Evolutionary conservation across 2,888 invertebrate genomes (phyloP).

Genomic region (Heliconius charithonia): DNA sequence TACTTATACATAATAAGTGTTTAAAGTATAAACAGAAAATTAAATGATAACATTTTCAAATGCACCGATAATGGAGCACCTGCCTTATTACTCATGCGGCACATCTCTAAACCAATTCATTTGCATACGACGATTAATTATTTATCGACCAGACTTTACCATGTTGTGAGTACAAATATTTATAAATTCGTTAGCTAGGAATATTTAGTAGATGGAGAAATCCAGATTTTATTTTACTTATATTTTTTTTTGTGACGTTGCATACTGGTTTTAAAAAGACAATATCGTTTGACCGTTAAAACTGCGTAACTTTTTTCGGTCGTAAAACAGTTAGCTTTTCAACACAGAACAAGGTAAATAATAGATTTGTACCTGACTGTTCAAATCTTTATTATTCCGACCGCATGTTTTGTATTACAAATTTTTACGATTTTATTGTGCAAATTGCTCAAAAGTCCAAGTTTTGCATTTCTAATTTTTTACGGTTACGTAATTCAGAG

Average conservation of each 20-base stretch:
- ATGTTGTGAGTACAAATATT: slow-evolving; percentile 29
- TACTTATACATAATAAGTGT: not conserved
- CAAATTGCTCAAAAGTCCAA: slow-evolving; percentile 43
- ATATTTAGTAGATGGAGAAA: not conserved
- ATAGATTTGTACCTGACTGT: slow-evolving; percentile 67
- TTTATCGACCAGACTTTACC: slow-evolving; percentile 40
- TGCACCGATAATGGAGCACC: slow-evolving; percentile 39
- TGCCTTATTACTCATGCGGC: slow-evolving; percentile 39
- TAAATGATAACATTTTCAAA: slow-evolving; percentile 41
- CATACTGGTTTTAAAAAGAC: slow-evolving; percentile 51
- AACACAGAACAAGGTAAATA: slow-evolving; percentile 59
- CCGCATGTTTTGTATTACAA: slow-evolving; percentile 45
- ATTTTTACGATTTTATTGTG: slow-evolving; percentile 50
- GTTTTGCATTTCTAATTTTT: slow-evolving; percentile 31
- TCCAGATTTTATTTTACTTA: not conserved
- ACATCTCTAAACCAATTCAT: slow-evolving; percentile 42
- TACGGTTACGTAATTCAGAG: slow-evolving; percentile 23
- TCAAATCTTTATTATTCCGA: slow-evolving; percentile 45
- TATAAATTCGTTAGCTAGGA: slow-evolving; percentile 39
- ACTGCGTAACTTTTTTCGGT: slow-evolving; percentile 65
- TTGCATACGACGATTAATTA: slow-evolving; percentile 44
- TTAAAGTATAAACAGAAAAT: slow-evolving; percentile 31
- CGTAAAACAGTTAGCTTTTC: slow-evolving; percentile 65
- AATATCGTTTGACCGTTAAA: slow-evolving; percentile 63
- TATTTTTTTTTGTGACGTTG: not conserved